These are phyloP conservation scores for Metridium senile DNA, from an alignment of 92 coral and sea anemone species.

Conservation along the genomic window DNA sequence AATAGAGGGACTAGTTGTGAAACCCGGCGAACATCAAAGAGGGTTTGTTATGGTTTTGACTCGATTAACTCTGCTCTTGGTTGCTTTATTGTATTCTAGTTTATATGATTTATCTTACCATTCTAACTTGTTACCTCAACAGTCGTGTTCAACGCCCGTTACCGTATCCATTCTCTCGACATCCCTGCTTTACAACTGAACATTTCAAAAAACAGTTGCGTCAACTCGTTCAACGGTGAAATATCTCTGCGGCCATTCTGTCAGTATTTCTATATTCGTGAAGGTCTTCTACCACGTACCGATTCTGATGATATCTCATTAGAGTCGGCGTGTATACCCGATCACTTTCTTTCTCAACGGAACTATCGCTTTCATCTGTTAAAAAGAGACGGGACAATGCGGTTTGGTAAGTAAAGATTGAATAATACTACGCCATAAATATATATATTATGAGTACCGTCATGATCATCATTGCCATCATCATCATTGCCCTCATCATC, in stretches of 20 bases:
- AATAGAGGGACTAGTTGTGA: too few relatives aligned
- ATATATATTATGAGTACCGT: too few relatives aligned
- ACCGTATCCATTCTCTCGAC: constrained; percentile 70
- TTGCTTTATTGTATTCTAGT: too few relatives aligned
- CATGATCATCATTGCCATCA: too few relatives aligned
- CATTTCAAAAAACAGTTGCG: constrained; percentile 54
- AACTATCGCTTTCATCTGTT: constrained; percentile 63
- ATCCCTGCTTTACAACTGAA: constrained; percentile 66
- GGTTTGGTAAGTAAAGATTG: constrained; percentile 33
- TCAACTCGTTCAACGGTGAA: constrained; percentile 55
- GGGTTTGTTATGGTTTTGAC: too few relatives aligned
- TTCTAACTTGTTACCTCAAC: not conserved
- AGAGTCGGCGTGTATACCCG: constrained; percentile 80
- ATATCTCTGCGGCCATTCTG: constrained; percentile 49
- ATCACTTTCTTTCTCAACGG: constrained; percentile 74
- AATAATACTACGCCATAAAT: too few relatives aligned
- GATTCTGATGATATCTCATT: constrained; percentile 67
- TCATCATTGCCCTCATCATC: too few relatives aligned
- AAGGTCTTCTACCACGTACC: constrained; percentile 26
- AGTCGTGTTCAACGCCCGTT: constrained; percentile 76
- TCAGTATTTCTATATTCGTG: constrained; percentile 54
- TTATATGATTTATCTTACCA: too few relatives aligned
- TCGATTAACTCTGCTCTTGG: too few relatives aligned
- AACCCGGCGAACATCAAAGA: too few relatives aligned
- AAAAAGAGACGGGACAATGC: constrained; percentile 43